Evolutionary conservation across 1,140 invertebrate species (phyloP).

Genomic region (Paraescarpia echinospica): DNA sequence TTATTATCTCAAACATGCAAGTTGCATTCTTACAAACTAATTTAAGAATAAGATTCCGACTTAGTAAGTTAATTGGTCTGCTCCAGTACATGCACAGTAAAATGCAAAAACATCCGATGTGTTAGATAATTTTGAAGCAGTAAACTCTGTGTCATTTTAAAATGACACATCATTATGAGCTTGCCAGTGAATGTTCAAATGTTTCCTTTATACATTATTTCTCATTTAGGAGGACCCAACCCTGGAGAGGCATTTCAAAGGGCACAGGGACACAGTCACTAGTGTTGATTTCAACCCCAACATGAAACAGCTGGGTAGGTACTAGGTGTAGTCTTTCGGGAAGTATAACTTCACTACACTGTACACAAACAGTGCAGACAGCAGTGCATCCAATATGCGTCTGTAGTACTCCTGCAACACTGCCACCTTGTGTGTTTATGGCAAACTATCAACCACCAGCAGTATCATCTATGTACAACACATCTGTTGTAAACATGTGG

Average conservation of each 20-base stretch:
- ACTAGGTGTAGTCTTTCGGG: no score
- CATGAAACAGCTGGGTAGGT: slow-evolving; percentile 68
- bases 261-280: slow-evolving; percentile 75
- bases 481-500: no score
- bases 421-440: neutral
- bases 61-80: no score
- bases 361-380: no score
- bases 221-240: slow-evolving; percentile 60
- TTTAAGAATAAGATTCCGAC: no score
- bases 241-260: slow-evolving; percentile 76
- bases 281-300: slow-evolving; percentile 76
- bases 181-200: neutral
- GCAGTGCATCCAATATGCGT: no score
- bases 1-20: no score
- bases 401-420: neutral
- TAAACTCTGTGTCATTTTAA: neutral
- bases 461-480: neutral
- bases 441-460: neutral
- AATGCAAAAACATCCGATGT: no score
- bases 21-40: no score
- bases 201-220: slow-evolving; percentile 7
- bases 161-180: neutral
- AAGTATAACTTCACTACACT: no score
- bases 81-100: no score
- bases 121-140: neutral